Conservation (phyloP, 2,113 vertebrate species). For the Oncorhynchus mykiss region DNA sequence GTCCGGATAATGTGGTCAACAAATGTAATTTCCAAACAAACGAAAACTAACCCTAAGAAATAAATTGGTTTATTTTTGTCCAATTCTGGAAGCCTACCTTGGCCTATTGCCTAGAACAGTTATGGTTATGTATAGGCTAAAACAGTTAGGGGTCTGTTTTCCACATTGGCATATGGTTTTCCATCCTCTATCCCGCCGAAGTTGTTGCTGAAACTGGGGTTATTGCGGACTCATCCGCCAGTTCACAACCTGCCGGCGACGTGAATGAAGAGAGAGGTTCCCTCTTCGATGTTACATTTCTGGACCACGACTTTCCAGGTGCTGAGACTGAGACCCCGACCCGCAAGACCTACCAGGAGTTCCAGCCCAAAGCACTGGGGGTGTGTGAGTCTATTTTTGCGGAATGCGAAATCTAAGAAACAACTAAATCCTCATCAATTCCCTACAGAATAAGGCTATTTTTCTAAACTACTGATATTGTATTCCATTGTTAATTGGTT, state of each 20-base stretch:
- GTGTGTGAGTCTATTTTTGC: conserved; percentile 35
- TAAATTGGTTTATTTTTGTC: too few relatives aligned
- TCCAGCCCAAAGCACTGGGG: conserved; percentile 73
- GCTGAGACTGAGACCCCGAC: conserved; percentile 41
- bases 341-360: conserved; percentile 58
- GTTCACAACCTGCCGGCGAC: too few relatives aligned
- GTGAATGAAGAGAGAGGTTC: conserved; percentile 24
- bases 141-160: neutral
- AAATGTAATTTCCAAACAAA: too few relatives aligned
- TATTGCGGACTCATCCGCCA: too few relatives aligned
- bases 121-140: neutral
- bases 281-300: conserved; percentile 63
- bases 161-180: conserved; percentile 4
- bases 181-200: too few relatives aligned
- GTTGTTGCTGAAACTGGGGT: too few relatives aligned
- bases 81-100: too few relatives aligned
- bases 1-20: too few relatives aligned
- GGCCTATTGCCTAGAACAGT: neutral
- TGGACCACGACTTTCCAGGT: conserved; percentile 50
- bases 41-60: too few relatives aligned
- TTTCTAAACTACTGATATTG: neutral
- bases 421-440: too few relatives aligned
- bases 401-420: neutral
- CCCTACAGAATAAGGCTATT: neutral
- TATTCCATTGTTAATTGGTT: too few relatives aligned